Conservation (phyloP, 1,140 invertebrate genomes). For the Brachionus koreanus region DNA sequence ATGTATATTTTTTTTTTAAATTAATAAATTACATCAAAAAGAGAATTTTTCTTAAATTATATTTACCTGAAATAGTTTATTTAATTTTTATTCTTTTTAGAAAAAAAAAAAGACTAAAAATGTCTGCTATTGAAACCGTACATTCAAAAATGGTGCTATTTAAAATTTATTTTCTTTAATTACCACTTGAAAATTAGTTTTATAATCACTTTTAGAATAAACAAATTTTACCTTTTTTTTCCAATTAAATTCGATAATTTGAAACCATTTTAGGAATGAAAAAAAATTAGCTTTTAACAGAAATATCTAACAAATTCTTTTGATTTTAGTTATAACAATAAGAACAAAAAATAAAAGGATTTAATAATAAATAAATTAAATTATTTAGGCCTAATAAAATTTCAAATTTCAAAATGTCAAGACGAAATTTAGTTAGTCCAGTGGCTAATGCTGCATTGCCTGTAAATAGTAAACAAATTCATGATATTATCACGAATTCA, state of each 20-base stretch:
- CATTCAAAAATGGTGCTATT: background rate
- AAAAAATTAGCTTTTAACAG: background rate
- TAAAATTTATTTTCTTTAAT: background rate
- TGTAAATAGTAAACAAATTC: conserved; percentile 3
- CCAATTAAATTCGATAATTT: conserved; percentile 5
- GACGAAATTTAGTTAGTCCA: background rate
- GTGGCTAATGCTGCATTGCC: background rate
- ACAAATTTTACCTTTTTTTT: background rate
- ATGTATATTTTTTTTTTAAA: background rate
- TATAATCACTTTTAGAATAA: conserved; percentile 5
- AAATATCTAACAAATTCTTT: no score
- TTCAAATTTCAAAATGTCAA: conserved; percentile 9
- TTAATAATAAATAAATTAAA: background rate
- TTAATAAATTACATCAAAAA: background rate
- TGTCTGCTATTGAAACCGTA: background rate
- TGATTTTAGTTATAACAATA: background rate
- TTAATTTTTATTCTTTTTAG: background rate
- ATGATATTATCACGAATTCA: conserved; percentile 1
- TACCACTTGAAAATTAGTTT: background rate
- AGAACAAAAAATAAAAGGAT: background rate
- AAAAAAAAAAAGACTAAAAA: background rate
- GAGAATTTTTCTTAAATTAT: background rate
- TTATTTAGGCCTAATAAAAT: background rate
- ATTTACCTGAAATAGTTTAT: background rate
- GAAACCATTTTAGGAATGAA: background rate